phyloP scores from a whole-genome alignment of 2,113 vertebrate species.

The Channa maculata region DNA sequence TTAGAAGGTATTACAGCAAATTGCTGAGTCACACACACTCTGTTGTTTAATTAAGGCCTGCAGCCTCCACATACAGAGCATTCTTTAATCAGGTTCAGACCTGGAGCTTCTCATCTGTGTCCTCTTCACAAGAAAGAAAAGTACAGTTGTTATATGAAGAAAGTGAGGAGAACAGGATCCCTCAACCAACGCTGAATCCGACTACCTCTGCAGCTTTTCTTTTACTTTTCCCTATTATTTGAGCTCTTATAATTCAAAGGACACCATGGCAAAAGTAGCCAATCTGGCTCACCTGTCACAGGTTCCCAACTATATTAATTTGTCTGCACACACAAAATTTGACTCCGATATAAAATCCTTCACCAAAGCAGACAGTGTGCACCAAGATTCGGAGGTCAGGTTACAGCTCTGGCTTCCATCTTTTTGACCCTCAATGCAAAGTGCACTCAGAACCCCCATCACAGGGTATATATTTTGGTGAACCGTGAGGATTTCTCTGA shows the following conservation, averaged over 20 bases:
- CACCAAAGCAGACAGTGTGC: not conserved
- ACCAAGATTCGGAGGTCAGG: no score
- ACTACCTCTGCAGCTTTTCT: not conserved
- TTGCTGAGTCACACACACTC: constrained; percentile 76
- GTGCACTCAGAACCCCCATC: no score
- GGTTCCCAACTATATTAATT: not conserved
- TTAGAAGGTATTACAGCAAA: constrained; percentile 73
- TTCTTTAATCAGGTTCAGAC: constrained; percentile 65
- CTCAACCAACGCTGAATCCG: not conserved
- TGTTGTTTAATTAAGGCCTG: constrained; percentile 70
- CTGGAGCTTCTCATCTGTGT: constrained; percentile 58
- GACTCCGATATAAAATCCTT: not conserved
- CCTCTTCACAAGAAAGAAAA: constrained; percentile 31
- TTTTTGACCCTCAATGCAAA: not conserved
- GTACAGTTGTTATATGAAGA: constrained; percentile 18
- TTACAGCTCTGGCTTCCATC: not conserved
- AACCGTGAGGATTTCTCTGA: no score
- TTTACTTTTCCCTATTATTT: constrained; percentile 1
- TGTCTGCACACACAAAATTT: not conserved
- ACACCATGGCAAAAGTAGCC: not conserved
- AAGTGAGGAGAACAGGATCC: constrained; percentile 35
- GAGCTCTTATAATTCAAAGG: not conserved
- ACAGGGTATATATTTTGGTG: no score
- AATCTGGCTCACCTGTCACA: not conserved
- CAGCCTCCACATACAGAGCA: constrained; percentile 58